These are phyloP conservation scores for Drosophila formosana DNA, from an alignment of 2,888 invertebrate species.

Conservation along the genomic window DNA sequence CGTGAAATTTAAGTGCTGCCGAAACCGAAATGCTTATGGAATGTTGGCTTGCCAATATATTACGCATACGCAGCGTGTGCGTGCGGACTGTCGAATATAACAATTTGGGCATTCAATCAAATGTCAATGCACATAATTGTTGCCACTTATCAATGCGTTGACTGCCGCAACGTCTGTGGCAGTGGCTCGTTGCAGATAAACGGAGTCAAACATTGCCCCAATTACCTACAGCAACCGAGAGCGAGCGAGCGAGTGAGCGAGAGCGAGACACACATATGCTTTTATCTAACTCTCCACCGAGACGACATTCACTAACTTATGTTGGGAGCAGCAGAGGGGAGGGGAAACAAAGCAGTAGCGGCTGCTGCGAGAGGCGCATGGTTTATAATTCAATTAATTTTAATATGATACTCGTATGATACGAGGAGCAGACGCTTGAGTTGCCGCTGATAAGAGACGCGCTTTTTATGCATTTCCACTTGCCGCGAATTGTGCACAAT, in stretches of 20 bases:
- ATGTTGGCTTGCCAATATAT: constrained; percentile 20
- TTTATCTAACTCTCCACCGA: constrained; percentile 36
- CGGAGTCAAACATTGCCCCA: constrained; percentile 66
- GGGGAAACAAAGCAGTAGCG: background rate
- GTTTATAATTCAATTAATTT: constrained; percentile 75
- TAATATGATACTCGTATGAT: constrained; percentile 62
- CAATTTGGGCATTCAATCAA: constrained; percentile 60
- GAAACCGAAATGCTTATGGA: background rate
- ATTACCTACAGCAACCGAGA: constrained; percentile 46
- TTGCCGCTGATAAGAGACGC: constrained; percentile 42
- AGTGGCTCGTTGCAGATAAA: constrained; percentile 42
- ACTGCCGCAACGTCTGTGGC: constrained; percentile 25
- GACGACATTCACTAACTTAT: constrained; percentile 37
- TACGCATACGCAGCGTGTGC: constrained; percentile 64
- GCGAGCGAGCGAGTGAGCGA: background rate
- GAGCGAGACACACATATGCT: constrained; percentile 13
- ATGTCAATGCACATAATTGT: constrained; percentile 51
- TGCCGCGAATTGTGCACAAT: constrained; percentile 56
- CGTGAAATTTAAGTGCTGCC: constrained; percentile 11
- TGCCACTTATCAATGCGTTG: constrained; percentile 48
- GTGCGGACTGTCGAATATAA: constrained; percentile 36
- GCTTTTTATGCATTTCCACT: constrained; percentile 47
- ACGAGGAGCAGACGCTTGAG: constrained; percentile 9
- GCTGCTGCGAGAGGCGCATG: constrained; percentile 42
- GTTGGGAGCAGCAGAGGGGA: background rate